phyloP scores from a whole-genome alignment of 2,113 vertebrate genomes.

The Tapirus terrestris region DNA sequence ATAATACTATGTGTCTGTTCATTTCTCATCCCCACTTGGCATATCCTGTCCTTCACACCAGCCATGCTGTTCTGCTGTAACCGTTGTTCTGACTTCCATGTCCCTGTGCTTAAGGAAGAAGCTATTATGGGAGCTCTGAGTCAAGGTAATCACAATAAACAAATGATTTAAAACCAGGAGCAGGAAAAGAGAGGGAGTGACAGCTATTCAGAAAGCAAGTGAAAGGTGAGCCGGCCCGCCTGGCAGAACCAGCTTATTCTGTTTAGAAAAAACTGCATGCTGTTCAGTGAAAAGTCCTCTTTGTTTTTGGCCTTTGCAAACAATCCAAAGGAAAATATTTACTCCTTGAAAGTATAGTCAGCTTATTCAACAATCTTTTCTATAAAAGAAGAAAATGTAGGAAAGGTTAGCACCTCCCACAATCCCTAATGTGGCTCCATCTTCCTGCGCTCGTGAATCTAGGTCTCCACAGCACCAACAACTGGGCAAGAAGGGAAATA shows the following conservation, averaged over 20 bases:
- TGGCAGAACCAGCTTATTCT: not conserved
- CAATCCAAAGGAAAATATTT: not conserved
- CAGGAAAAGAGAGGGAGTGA: not conserved
- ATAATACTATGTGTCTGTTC: not conserved
- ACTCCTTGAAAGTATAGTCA: not conserved
- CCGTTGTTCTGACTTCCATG: not conserved
- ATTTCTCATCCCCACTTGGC: not conserved
- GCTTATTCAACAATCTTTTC: not conserved
- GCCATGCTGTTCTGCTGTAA: not conserved
- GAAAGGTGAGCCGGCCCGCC: not conserved
- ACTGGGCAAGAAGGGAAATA: not conserved
- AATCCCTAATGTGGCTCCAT: not conserved
- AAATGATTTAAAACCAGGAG: conserved; percentile 1
- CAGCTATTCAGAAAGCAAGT: not conserved
- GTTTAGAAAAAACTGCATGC: not conserved
- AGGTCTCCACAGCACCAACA: not conserved
- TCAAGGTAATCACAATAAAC: not conserved
- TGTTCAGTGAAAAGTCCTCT: not conserved
- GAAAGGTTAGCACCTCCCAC: not conserved
- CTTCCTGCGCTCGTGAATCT: not conserved
- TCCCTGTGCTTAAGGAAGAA: not conserved
- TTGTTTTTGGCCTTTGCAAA: not conserved
- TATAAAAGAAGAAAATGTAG: not conserved
- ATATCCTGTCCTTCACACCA: not conserved
- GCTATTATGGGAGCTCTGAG: not conserved